Evolutionary conservation across 2,888 invertebrate species (phyloP), one percentile per base, ranked within the genome.

Genomic region (Luffia ferchaultella): DNA sequence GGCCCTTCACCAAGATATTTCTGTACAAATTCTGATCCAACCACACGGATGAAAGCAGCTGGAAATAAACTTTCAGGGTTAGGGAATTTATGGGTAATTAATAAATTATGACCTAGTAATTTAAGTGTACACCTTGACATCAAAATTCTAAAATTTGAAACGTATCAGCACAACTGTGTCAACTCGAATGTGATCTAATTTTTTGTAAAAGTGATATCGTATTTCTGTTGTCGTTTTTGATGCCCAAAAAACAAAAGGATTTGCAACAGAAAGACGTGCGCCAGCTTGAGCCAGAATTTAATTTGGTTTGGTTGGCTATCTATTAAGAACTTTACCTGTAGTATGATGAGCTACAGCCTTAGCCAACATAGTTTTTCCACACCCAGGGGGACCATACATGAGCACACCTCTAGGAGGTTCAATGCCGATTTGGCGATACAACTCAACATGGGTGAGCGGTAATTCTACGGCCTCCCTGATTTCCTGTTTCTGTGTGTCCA

Each of bases 401-500:
- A 99, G 88, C 1, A 99, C 99, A 60, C 98, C 98, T 17, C 97
- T 87, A 0, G 99, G 99, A 1, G 99, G 99, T 73, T 99, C 98
- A 67, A 99, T 99, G 76, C 99, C 98, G 66, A 95, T 95, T 86
- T 99, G 98, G 72, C 98, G 93, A 78, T 99, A 99, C 43, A 99
- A 83, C 74, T 99, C 99, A 67, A 98, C 98, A 73, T 99, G 99
- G 16, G 98, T 99, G 16, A 99, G 84, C 0, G 99, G 99, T 54
- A 99, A 77, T 72, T 99, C 99, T 0, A 99, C 99, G 2, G 99
- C 99, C 77, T 99, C 99, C 50, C 97, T 86, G 61, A 99, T 98
- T 76, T 99, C 99, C 54, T 99, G 99, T 66, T 99, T 99, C 75
- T 99, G 99, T 87, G 98, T 97, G 74, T 99, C 99, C 94, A 99